Percentiles rank a stretch among this genome's conserved stretches.
phyloP scores from a whole-genome alignment of 2,797 vertebrate genomes.

The Oreochromis grahami region DNA sequence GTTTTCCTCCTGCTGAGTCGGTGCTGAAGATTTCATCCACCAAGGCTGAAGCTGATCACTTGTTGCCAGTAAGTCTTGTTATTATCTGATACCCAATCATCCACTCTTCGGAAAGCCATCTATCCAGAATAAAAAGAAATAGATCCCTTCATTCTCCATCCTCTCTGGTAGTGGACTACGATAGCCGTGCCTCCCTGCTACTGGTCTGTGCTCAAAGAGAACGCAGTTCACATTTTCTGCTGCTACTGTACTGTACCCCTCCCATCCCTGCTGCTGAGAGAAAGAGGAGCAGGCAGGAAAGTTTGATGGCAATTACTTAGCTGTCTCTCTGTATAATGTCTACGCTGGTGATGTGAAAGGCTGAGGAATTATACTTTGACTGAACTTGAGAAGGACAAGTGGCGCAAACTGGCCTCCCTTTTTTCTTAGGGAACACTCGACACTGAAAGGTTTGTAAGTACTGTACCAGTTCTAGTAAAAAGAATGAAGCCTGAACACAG shows the following conservation, averaged over 20 bases:
- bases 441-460: not conserved
- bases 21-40: slow-evolving; percentile 27
- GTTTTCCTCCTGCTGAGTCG: slow-evolving; percentile 25
- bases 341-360: slow-evolving; percentile 46
- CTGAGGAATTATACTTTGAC: slow-evolving; percentile 38
- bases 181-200: slow-evolving; percentile 43
- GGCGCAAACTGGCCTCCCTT: slow-evolving; percentile 19
- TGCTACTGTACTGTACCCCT: slow-evolving; percentile 55
- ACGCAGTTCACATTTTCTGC: slow-evolving; percentile 65
- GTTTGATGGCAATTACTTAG: slow-evolving; percentile 75
- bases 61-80: not conserved
- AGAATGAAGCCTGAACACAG: not conserved
- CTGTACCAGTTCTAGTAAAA: not conserved
- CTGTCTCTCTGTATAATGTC: slow-evolving; percentile 63
- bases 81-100: not conserved
- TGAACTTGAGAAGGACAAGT: slow-evolving; percentile 48
- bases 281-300: slow-evolving; percentile 54
- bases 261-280: slow-evolving; percentile 45
- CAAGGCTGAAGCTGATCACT: slow-evolving; percentile 2
- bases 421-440: slow-evolving; percentile 8
- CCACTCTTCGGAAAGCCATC: slow-evolving; percentile 20
- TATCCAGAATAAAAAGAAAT: slow-evolving; percentile 11
- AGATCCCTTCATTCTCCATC: slow-evolving; percentile 5
- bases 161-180: slow-evolving; percentile 29
- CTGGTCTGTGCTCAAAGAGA: slow-evolving; percentile 52